phyloP scores from a whole-genome alignment of 2,797 vertebrate genomes.

The Mionectes olivaceus region DNA sequence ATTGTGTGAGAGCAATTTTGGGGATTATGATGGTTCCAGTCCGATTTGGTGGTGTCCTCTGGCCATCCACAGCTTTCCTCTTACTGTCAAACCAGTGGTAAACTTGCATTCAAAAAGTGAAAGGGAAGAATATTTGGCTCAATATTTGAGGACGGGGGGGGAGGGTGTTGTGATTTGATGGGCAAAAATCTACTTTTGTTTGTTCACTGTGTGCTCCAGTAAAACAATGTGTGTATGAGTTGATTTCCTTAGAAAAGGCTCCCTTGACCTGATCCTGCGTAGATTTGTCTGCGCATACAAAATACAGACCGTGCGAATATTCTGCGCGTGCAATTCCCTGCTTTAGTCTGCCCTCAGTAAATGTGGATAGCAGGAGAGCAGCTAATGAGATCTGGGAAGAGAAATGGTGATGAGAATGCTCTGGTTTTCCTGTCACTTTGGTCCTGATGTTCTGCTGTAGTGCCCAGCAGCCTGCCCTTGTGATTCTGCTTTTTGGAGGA shows the following conservation, averaged over 20 bases:
- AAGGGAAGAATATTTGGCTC: background rate
- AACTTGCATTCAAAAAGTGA: background rate
- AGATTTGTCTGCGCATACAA: background rate
- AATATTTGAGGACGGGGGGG: background rate
- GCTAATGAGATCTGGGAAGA: background rate
- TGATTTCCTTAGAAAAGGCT: background rate
- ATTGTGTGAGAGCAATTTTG: background rate
- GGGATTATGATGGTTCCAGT: background rate
- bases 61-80: background rate
- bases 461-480: background rate
- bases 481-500: constrained; percentile 3
- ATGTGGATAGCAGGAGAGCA: background rate
- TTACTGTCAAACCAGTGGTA: background rate
- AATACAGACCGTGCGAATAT: background rate
- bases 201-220: background rate
- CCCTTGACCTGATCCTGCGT: background rate
- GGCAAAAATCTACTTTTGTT: background rate
- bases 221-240: background rate
- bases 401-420: background rate
- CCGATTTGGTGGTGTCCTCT: background rate
- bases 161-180: background rate
- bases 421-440: background rate
- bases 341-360: background rate
- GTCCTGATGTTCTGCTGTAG: background rate
- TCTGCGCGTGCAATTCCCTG: background rate